Evolutionary conservation across 2,113 vertebrate genomes (phyloP).

Genomic region (Boulengeromyrus knoepffleri): DNA sequence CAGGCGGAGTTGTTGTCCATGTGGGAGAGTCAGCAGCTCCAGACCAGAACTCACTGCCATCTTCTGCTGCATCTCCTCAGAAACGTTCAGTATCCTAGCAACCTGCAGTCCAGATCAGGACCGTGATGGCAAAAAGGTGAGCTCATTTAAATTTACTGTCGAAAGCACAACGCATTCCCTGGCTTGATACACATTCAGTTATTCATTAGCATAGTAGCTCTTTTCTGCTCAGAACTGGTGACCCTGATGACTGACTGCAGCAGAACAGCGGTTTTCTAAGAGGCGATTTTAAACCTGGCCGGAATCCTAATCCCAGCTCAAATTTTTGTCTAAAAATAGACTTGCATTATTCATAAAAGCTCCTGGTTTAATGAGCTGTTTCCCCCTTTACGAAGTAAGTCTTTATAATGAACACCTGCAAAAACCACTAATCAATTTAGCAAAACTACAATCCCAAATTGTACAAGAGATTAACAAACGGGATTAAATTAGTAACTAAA

Average conservation of each 20-base stretch:
- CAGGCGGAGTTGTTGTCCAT: slow-evolving; percentile 81
- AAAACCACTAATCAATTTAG: not conserved
- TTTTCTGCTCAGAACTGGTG: not conserved
- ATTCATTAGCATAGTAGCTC: not conserved
- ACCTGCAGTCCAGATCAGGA: slow-evolving; percentile 59
- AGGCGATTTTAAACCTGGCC: not conserved
- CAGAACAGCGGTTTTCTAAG: not conserved
- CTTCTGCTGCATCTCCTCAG: slow-evolving; percentile 72
- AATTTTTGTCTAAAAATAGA: not conserved
- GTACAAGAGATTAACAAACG: not conserved
- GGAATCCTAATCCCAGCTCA: not conserved
- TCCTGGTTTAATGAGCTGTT: not conserved
- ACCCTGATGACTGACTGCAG: not conserved
- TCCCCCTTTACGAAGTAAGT: not conserved
- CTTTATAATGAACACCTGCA: not conserved
- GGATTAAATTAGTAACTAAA: not conserved
- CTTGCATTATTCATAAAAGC: not conserved
- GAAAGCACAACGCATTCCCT: not conserved
- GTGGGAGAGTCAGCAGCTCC: slow-evolving; percentile 90
- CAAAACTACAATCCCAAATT: not conserved
- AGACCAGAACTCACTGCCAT: slow-evolving; percentile 89
- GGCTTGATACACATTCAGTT: not conserved
- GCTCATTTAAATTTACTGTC: not conserved
- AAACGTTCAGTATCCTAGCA: slow-evolving; percentile 79
- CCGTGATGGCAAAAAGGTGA: not conserved